Evolutionary conservation across 2,113 vertebrate species (phyloP).

Genomic region (Lagopus muta): DNA sequence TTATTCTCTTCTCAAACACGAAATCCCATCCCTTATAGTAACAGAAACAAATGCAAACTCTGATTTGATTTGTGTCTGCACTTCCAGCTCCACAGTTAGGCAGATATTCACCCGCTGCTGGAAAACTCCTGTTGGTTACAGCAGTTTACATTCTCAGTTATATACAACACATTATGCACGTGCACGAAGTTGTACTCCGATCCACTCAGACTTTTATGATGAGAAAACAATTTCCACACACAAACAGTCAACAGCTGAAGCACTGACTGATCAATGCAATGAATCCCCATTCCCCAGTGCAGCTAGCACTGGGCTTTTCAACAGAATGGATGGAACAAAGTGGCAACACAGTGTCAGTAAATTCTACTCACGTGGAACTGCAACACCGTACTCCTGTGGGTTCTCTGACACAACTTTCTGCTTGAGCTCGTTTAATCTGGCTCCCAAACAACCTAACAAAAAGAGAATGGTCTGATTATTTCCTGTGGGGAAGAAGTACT

Average conservation of each 20-base stretch:
- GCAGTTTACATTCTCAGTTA: neutral
- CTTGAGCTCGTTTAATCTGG: conserved; percentile 89
- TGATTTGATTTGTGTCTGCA: no score
- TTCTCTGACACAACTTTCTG: conserved; percentile 92
- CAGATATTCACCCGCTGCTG: neutral
- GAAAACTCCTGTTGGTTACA: neutral
- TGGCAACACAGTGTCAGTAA: neutral
- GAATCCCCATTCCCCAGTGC: neutral
- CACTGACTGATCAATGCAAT: neutral
- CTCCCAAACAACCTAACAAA: conserved; percentile 88
- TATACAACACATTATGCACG: neutral
- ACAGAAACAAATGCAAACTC: no score
- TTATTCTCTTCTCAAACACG: no score
- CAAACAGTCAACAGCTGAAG: neutral
- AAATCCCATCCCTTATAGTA: no score
- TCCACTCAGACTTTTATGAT: neutral
- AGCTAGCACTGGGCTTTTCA: neutral
- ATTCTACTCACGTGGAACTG: conserved; percentile 90
- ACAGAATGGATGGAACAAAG: neutral
- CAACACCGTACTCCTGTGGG: conserved; percentile 87
- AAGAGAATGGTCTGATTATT: neutral
- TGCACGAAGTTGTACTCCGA: neutral
- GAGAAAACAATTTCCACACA: neutral
- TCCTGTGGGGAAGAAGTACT: neutral
- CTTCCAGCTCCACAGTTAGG: no score